Conservation (phyloP, 2,113 vertebrate genomes). For the Oncorhynchus masou region DNA sequence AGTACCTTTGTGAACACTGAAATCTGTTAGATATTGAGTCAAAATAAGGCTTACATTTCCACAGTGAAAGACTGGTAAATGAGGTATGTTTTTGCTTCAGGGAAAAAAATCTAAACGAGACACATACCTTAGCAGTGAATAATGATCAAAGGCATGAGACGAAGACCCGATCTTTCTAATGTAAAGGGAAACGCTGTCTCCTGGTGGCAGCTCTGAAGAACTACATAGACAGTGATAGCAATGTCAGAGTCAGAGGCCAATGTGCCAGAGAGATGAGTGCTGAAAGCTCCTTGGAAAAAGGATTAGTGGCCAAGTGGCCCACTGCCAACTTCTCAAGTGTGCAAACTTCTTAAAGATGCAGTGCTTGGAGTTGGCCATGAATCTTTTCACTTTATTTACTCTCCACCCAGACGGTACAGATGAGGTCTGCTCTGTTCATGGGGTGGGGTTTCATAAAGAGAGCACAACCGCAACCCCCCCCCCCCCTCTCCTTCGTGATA, state of each 20-base stretch:
- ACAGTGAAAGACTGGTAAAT: conserved; percentile 64
- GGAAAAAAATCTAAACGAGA: conserved; percentile 68
- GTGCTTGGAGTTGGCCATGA: conserved; percentile 49
- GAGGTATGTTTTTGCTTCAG: conserved; percentile 68
- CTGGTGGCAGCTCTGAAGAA: conserved; percentile 47
- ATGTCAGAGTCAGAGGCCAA: conserved; percentile 51
- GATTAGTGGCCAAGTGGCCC: conserved; percentile 74
- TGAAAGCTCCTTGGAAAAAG: conserved; percentile 79
- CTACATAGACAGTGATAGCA: conserved; percentile 19
- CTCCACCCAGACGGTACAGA: conserved; percentile 47
- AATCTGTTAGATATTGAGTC: conserved; percentile 40
- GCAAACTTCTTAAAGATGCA: conserved; percentile 73
- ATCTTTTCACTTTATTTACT: conserved; percentile 60
- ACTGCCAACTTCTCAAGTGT: conserved; percentile 71
- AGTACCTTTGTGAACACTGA: conserved; percentile 7
- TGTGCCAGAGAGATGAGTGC: conserved; percentile 71
- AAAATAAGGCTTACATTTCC: conserved; percentile 54
- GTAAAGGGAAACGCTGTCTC: conserved; percentile 57
- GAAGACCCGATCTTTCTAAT: conserved; percentile 13
- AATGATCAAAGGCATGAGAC: conserved; percentile 55
- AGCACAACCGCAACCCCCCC: conserved; percentile 14
- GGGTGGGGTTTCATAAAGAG: conserved; percentile 14
- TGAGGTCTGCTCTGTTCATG: conserved; percentile 56
- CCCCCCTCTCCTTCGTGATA: conserved; percentile 1
- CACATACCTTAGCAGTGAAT: conserved; percentile 73